phyloP scores from a whole-genome alignment of 2,113 vertebrate genomes.

The Corythornis madagascariensis region DNA sequence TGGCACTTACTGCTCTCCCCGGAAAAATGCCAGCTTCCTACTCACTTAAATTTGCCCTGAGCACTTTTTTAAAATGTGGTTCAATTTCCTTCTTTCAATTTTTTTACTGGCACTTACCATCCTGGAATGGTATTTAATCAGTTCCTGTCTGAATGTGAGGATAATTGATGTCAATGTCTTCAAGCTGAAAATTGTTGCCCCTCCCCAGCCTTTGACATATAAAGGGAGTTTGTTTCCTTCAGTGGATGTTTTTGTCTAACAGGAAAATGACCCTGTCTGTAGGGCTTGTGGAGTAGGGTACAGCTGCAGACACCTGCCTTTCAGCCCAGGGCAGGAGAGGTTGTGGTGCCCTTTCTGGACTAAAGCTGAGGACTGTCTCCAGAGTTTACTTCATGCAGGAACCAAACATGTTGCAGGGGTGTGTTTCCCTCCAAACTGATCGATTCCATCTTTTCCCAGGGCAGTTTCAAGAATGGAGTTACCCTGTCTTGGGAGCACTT shows the following conservation, averaged over 20 bases:
- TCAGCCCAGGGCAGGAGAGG: constrained; percentile 5
- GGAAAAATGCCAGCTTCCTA: neutral
- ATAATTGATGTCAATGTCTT: neutral
- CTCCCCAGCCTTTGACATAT: neutral
- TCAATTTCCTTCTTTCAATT: neutral
- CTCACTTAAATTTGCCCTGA: neutral
- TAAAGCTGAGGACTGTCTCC: neutral
- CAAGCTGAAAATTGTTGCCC: constrained; percentile 8
- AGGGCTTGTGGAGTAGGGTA: neutral
- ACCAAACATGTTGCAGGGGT: neutral
- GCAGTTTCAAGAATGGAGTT: neutral
- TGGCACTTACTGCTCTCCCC: neutral
- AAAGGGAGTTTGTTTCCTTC: constrained; percentile 42
- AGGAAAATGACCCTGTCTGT: neutral
- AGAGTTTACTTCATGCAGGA: neutral
- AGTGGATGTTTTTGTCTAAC: neutral
- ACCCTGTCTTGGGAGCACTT: neutral
- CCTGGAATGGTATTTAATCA: constrained; percentile 21
- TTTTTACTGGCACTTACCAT: constrained; percentile 1
- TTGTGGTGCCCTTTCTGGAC: neutral
- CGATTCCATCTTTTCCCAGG: neutral
- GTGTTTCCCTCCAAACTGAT: neutral
- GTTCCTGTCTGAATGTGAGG: neutral
- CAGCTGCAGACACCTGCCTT: constrained; percentile 6
- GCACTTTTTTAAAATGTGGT: neutral